These are phyloP conservation scores for Chrysolina oricalcia DNA, from an alignment of 2,888 invertebrate species.

Conservation along the genomic window DNA sequence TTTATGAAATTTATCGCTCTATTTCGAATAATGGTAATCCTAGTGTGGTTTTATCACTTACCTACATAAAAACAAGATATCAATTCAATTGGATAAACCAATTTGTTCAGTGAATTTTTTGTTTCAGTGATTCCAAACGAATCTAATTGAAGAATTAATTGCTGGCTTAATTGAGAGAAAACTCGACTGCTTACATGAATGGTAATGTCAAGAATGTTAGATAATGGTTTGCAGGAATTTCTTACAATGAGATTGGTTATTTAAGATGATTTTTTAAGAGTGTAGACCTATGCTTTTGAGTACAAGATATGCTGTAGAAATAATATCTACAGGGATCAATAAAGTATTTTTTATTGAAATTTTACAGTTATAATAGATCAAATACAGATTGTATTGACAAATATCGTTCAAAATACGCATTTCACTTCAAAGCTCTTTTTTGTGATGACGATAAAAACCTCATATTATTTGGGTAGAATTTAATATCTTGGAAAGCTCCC, in stretches of 20 bases:
- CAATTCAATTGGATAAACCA: constrained; percentile 32
- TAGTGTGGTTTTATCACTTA: constrained; percentile 15
- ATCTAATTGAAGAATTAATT: constrained; percentile 40
- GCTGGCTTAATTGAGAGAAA: constrained; percentile 6
- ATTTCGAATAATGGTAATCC: background rate
- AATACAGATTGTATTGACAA: no score
- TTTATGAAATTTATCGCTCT: constrained; percentile 12
- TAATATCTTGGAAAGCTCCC: background rate
- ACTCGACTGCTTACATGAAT: background rate
- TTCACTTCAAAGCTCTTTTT: no score
- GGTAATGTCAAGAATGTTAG: constrained; percentile 15
- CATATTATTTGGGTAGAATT: no score
- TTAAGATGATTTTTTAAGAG: background rate
- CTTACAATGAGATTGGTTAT: constrained; percentile 4
- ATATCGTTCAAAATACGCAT: no score
- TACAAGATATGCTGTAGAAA: no score
- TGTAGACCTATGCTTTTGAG: background rate
- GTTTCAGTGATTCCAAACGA: constrained; percentile 35
- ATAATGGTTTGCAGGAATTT: constrained; percentile 22
- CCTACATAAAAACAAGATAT: constrained; percentile 21
- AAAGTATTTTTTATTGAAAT: no score
- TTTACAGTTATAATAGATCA: no score
- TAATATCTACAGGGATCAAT: no score
- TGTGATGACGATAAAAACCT: no score
- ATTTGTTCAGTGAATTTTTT: constrained; percentile 33